Evolutionary conservation across 1,140 invertebrate species (phyloP), one percentile per base, ranked within the genome.

Genomic region (Anagrus nilaparvatae): DNA sequence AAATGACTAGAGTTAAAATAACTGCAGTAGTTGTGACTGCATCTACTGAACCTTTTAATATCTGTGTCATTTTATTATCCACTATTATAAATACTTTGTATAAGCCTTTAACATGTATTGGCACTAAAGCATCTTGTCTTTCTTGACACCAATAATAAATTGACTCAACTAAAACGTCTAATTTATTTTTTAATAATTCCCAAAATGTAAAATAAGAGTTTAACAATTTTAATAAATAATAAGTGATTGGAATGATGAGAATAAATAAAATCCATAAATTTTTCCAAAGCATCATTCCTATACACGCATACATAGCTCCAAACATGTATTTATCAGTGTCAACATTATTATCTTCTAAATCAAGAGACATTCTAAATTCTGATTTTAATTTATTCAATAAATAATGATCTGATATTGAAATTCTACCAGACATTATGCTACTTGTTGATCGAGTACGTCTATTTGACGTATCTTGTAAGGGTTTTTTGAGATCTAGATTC

Each of bases 211-310:
- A 66, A 44, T 70, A 74, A 38, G 41, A 54, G 12, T 78, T 73
- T 14, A 74, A 47, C 52, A 71, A 65, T 49, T 81, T 80, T 6
- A 79, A 46, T 16, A 74, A 50, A 50, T 79, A 80, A 50, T 83
- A 76, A 9, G 71, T 58, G 24, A 84, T 60, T 9, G 80, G 80
- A 39, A 86, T 52, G 5, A 78, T 69, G 4, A 87, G 50, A 4
- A 86, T 60, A 19, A 76, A 71, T 18, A 84, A 54, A n/a, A 86
- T 59, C 73, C 79, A 82, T 42, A 78, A 66, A 48, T 84, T 75
- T 46, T 78, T 75, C 75, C 80, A 87, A 12, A 85, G 60, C 41
- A 82, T 64, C 55, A 85, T 80, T 8, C 80, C 65, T 5, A 76
- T 57, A 53, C 84, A 82, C 2, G 76, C 75, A 63, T 79, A 83